Base-by-base conservation (phyloP, 2,797 vertebrate species). In the Phoeniculus purpureus region DNA sequence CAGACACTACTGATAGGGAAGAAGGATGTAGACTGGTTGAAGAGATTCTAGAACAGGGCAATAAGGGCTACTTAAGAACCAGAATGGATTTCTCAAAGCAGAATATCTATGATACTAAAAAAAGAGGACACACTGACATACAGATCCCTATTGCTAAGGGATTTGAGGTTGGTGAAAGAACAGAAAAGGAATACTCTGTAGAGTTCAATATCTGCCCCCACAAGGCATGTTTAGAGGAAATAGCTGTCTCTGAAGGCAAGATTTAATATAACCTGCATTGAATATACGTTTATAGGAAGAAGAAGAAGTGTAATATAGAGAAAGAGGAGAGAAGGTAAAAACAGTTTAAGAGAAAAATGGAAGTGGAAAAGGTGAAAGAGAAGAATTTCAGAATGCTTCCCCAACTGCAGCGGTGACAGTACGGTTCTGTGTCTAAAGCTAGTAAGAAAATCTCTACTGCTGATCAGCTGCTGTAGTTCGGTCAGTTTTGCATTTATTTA, bases 401-500 rank as follows among this genome's bases (percentile, higher is more conserved):
- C 27, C 76, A 37, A 67, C 19, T 37, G 25, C 40, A 80, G 22
- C 10, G 72, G 8, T 2, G 17, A 34, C 12, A 87, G 6, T 26
- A 56, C 20, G 7, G 29, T 40, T 75, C 14, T 82, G 8, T 60
- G 27, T 64, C 52, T 87, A 50, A 85, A 77, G 48, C 51, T 80
- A 59, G 23, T 87, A 45, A 74, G 79, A 51, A 79, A 19, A 67
- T 52, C 6, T 68, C 48, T 80, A 21, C 19, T 74, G 71, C 45
- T 61, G 65, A 81, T 78, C 48, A 79, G 4, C 43, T 62, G 51
- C 34, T 71, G 29, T 66, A 88, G 82, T 54, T 26, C 77, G 22
- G 37, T 68, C 75, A 81, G 25, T 81, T 94, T 78, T 52, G 15
- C n/a, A 86, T 83, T 91, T 94, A 76, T 82, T 83, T 85, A 58